Conservation (phyloP, 2,113 vertebrate species). For the Diphyllodes magnificus region DNA sequence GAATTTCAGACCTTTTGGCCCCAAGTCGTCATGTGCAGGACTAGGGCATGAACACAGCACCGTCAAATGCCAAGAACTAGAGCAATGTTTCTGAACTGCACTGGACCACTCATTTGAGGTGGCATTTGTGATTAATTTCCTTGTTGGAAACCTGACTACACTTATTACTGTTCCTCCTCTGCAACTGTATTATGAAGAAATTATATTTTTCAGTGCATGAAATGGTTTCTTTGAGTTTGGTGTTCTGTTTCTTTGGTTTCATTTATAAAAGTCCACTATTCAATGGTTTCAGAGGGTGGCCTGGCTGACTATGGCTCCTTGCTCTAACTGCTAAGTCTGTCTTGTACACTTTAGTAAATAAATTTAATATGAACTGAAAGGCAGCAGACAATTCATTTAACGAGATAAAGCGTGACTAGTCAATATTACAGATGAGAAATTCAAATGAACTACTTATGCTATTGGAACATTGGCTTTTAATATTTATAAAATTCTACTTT, state of each 20-base stretch:
- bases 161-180: background rate
- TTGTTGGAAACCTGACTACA: background rate
- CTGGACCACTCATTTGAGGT: background rate
- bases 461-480: background rate
- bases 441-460: background rate
- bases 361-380: background rate
- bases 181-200: background rate
- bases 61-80: background rate
- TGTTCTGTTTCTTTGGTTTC: background rate
- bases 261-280: background rate
- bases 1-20: background rate
- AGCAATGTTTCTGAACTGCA: background rate
- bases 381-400: background rate
- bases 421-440: background rate
- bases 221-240: background rate
- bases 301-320: background rate
- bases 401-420: background rate
- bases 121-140: background rate
- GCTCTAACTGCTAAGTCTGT: background rate
- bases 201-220: background rate
- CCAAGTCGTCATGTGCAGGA: background rate
- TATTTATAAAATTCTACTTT: background rate
- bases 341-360: background rate
- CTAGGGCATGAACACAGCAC: fast-evolving
- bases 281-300: background rate